A percentile compares a stretch with the other conserved stretches of the same genome.
These are phyloP conservation scores for Tapirus indicus DNA, from an alignment of 2,797 vertebrate genomes.

Conservation along the genomic window DNA sequence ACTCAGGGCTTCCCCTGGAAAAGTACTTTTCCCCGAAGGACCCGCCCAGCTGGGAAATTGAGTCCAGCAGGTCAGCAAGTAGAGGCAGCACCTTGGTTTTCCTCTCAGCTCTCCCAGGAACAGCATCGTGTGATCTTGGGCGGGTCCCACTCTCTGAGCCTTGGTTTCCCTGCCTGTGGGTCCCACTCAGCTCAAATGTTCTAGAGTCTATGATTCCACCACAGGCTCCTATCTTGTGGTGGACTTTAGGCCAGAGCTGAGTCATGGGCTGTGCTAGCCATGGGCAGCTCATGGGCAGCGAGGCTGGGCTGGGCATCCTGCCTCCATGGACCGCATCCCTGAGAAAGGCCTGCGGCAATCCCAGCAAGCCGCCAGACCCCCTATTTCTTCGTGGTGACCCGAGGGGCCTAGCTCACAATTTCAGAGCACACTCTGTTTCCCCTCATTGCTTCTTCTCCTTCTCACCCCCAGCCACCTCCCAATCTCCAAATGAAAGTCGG, in stretches of 20 bases:
- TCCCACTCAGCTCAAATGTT: background rate
- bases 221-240: accelerated
- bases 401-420: background rate
- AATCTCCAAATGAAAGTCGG: background rate
- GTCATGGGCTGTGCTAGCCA: accelerated
- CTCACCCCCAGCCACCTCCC: background rate
- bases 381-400: background rate
- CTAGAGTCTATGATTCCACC: background rate
- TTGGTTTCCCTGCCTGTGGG: background rate
- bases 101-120: background rate
- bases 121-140: background rate
- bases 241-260: background rate
- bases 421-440: background rate
- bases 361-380: background rate
- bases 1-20: background rate
- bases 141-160: background rate
- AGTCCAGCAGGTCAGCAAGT: background rate
- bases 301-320: background rate
- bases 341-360: background rate
- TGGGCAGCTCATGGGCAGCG: accelerated
- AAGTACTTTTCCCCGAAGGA: background rate
- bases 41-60: background rate
- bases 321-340: background rate
- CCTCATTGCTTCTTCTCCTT: too few relatives aligned
- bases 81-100: background rate